Evolutionary conservation across 1,140 invertebrate species (phyloP).

Genomic region (Tyrophagus putrescentiae): DNA sequence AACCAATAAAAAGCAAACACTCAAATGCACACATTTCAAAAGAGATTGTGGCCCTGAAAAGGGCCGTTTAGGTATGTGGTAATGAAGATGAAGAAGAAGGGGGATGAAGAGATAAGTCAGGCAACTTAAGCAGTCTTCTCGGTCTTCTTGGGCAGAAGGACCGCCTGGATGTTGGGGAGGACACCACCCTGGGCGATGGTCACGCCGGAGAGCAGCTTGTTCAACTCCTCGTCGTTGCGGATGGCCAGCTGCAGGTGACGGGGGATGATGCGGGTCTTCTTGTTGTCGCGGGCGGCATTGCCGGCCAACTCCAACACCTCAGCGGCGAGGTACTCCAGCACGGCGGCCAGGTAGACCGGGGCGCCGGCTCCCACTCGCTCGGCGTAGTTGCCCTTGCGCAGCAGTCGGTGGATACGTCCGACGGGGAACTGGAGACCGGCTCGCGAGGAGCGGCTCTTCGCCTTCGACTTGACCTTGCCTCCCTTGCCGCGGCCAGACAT

Average conservation of each 20-base stretch:
- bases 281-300: constrained; percentile 53
- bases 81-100: constrained; percentile 45
- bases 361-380: constrained; percentile 41
- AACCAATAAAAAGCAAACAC: neutral
- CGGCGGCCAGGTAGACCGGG: constrained; percentile 43
- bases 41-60: constrained; percentile 10
- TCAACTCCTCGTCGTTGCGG: constrained; percentile 71
- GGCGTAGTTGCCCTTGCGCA: constrained; percentile 46
- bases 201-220: constrained; percentile 57
- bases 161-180: constrained; percentile 57
- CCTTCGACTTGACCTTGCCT: constrained; percentile 41
- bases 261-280: constrained; percentile 54
- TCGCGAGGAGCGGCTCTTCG: constrained; percentile 43
- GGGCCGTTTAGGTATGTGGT: constrained; percentile 5
- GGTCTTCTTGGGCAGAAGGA: constrained; percentile 51
- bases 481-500: constrained; percentile 39
- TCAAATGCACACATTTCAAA: neutral
- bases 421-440: constrained; percentile 54
- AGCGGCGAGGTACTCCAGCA: constrained; percentile 42
- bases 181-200: constrained; percentile 72
- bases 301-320: constrained; percentile 48
- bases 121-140: constrained; percentile 33
- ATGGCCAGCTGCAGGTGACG: constrained; percentile 65
- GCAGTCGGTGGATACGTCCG: constrained; percentile 49
- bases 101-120: constrained; percentile 67